These are phyloP conservation scores for Antechinus flavipes DNA, from an alignment of 2,113 vertebrate species.

Conservation along the genomic window DNA sequence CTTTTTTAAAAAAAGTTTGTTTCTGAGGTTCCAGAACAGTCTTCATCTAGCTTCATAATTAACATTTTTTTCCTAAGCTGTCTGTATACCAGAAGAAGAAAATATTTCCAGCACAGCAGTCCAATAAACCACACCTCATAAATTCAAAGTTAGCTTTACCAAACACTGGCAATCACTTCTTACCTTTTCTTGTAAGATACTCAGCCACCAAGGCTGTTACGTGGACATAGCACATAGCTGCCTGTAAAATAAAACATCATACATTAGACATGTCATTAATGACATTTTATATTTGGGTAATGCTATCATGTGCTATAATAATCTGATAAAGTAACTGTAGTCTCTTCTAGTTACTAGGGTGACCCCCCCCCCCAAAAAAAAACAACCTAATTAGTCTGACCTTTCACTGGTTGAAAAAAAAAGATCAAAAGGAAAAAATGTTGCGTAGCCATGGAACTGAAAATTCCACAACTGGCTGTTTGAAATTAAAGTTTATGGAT, in stretches of 20 bases:
- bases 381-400: neutral
- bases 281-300: neutral
- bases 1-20: neutral
- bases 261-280: neutral
- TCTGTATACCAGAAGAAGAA: neutral
- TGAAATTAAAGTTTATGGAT: neutral
- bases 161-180: neutral
- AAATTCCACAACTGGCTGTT: neutral
- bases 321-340: neutral
- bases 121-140: neutral
- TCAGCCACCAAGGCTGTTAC: constrained; percentile 96
- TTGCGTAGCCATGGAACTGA: neutral
- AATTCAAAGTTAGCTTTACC: neutral
- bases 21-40: neutral
- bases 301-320: neutral
- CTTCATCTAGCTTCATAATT: neutral
- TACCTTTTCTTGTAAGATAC: constrained; percentile 96
- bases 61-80: neutral
- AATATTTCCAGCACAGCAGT: neutral
- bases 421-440: neutral
- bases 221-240: constrained; percentile 97
- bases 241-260: constrained; percentile 83
- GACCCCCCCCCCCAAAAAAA: neutral
- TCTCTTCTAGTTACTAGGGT: neutral
- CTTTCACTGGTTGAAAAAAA: constrained; percentile 3